Percentiles rank a stretch among this genome's conserved stretches.
Conservation (phyloP, 1,140 invertebrate species). For the Chironomus tepperi region DNA sequence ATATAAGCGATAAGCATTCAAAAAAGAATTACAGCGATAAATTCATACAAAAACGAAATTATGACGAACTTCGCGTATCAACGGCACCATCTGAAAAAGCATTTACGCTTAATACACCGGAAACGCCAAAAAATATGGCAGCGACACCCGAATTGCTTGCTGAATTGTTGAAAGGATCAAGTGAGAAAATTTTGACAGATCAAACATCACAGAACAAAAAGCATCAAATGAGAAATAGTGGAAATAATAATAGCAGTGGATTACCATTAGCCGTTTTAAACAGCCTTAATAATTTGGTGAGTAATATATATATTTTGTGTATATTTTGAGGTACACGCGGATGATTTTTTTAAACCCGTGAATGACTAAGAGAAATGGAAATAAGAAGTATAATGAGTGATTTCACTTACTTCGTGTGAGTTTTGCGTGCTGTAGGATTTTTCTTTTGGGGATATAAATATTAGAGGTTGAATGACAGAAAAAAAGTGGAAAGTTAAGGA, state of each 20-base stretch:
- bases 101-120: neutral
- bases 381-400: no score
- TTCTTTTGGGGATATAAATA: no score
- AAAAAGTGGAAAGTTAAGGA: no score
- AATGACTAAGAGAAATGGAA: no score
- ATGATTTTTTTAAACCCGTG: no score
- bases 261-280: slow-evolving; percentile 25
- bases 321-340: no score
- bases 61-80: slow-evolving; percentile 28
- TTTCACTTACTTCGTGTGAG: no score
- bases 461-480: no score
- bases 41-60: slow-evolving; percentile 32
- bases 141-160: slow-evolving; percentile 60
- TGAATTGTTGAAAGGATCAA: slow-evolving; percentile 63
- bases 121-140: slow-evolving; percentile 39
- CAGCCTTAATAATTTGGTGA: slow-evolving; percentile 25
- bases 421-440: no score
- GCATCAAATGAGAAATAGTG: neutral
- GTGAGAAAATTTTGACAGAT: slow-evolving; percentile 56
- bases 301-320: neutral
- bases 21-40: slow-evolving; percentile 32
- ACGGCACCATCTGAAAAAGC: slow-evolving; percentile 21
- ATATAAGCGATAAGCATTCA: slow-evolving; percentile 32
- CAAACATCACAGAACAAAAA: slow-evolving; percentile 34
- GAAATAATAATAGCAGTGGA: neutral